phyloP scores from a whole-genome alignment of 2,888 invertebrate genomes.

The Thera obeliscata region DNA sequence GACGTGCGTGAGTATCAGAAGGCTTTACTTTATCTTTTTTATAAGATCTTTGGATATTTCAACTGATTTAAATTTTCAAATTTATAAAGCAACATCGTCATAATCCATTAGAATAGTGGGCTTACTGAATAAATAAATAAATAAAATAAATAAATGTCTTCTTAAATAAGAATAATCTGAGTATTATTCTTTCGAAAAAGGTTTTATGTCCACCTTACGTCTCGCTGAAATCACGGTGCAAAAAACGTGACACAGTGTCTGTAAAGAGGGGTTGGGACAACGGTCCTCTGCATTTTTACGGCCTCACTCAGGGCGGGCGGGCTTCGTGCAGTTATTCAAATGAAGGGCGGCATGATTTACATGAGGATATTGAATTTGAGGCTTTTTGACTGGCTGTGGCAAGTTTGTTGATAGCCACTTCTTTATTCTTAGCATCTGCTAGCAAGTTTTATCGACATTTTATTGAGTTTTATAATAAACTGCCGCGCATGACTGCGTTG shows the following conservation, averaged over 20 bases:
- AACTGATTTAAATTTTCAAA: too few species aligned
- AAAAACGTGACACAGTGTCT: slow-evolving; percentile 26
- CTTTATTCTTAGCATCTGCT: slow-evolving; percentile 20
- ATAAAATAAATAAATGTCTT: too few species aligned
- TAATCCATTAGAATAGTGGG: too few species aligned
- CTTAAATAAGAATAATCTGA: too few species aligned
- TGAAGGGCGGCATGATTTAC: slow-evolving; percentile 39
- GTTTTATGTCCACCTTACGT: slow-evolving; percentile 6
- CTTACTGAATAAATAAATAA: too few species aligned
- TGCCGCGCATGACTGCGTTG: background rate
- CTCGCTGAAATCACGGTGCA: slow-evolving; percentile 24
- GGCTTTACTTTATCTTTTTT: background rate
- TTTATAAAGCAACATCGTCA: too few species aligned
- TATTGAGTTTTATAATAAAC: slow-evolving; percentile 1
- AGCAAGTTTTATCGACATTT: background rate
- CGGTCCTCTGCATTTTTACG: slow-evolving; percentile 60
- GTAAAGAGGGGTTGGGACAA: slow-evolving; percentile 12
- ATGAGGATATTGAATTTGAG: slow-evolving; percentile 20
- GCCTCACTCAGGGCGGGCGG: slow-evolving; percentile 55
- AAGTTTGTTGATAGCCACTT: slow-evolving; percentile 37
- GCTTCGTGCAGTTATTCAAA: slow-evolving; percentile 58
- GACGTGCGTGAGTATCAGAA: background rate
- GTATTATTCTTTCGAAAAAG: background rate
- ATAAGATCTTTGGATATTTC: too few species aligned
- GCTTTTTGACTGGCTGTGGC: slow-evolving; percentile 16